Evolutionary conservation across 2,113 vertebrate genomes (phyloP).

Genomic region (Empidonax traillii): DNA sequence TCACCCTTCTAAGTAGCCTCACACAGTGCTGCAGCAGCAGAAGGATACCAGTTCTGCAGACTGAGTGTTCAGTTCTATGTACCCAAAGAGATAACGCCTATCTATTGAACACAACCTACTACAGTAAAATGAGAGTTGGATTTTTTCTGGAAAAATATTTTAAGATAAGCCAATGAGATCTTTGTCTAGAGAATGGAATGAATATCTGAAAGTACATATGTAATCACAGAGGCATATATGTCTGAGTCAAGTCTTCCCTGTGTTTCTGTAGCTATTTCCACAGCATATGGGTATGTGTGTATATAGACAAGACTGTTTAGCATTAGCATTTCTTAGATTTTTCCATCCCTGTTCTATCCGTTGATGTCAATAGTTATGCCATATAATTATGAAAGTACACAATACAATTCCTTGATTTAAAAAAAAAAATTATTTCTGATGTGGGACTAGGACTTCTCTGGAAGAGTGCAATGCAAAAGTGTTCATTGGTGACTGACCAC

Average conservation of each 20-base stretch:
- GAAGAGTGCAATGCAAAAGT: not conserved
- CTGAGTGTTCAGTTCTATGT: not conserved
- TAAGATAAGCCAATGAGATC: not conserved
- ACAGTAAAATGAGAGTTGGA: not conserved
- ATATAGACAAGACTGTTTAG: not conserved
- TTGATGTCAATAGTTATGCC: not conserved
- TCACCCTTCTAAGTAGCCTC: not conserved
- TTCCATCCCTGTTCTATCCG: not conserved
- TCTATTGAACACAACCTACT: not conserved
- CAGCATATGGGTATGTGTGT: not conserved
- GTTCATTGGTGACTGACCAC: not conserved
- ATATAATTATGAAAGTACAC: not conserved
- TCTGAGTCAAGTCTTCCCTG: not conserved
- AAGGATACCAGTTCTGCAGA: not conserved
- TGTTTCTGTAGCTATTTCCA: not conserved
- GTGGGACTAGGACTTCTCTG: not conserved
- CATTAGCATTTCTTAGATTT: not conserved
- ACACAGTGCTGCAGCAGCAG: not conserved
- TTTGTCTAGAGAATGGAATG: not conserved
- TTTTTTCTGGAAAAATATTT: not conserved
- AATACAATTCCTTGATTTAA: not conserved
- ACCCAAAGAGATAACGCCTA: not conserved
- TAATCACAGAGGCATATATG: not conserved
- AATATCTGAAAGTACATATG: not conserved
- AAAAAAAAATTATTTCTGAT: not conserved